These are phyloP conservation scores for Leptoclinus maculatus DNA, from an alignment of 2,797 vertebrate species.

Conservation along the genomic window DNA sequence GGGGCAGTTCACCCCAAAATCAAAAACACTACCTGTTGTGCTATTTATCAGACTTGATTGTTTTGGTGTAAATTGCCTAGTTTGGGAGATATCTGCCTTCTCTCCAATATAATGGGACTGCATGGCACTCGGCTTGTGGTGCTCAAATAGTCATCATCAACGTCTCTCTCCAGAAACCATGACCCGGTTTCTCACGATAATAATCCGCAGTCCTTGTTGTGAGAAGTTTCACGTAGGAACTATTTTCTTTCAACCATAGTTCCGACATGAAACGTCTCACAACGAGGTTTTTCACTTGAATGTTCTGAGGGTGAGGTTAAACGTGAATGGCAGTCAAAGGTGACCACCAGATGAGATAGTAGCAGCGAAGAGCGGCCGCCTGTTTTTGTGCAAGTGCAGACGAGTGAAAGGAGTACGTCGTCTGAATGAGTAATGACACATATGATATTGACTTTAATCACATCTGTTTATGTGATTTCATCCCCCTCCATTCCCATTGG, in stretches of 20 bases:
- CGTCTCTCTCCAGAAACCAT: background rate
- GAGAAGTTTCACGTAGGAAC: too few relatives aligned
- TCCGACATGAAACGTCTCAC: background rate
- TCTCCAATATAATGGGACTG: background rate
- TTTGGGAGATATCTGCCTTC: background rate
- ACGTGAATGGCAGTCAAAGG: slow-evolving; percentile 18
- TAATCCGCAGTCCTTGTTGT: background rate
- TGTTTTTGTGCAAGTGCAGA: slow-evolving; percentile 51
- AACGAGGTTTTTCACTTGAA: background rate
- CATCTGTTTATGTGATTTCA: slow-evolving; percentile 85
- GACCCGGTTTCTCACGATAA: background rate
- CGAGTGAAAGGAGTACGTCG: slow-evolving; percentile 54
- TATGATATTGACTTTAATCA: slow-evolving; percentile 84
- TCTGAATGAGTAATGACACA: slow-evolving; percentile 79
- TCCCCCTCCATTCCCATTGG: slow-evolving; percentile 75
- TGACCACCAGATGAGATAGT: slow-evolving; percentile 8
- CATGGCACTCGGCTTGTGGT: background rate
- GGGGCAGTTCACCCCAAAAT: background rate
- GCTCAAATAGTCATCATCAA: background rate
- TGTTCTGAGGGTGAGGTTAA: background rate
- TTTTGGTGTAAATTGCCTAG: background rate
- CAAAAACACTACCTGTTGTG: background rate
- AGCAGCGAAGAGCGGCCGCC: slow-evolving; percentile 31
- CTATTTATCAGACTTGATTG: background rate
- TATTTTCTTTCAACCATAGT: too few relatives aligned